phyloP scores from a whole-genome alignment of 1,140 invertebrate genomes.

The Apis laboriosa region DNA sequence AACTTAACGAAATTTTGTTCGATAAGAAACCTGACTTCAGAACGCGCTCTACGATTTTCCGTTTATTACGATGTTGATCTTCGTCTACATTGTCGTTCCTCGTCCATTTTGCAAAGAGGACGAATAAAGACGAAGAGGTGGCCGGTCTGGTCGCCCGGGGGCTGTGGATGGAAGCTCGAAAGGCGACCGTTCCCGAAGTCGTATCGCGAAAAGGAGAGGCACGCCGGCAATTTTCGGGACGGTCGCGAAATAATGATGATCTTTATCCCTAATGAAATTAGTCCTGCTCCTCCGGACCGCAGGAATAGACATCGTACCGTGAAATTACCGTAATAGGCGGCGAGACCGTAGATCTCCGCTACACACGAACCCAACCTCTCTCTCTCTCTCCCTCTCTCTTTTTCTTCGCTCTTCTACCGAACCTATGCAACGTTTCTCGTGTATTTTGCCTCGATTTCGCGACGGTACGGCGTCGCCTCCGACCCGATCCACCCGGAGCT shows the following conservation, averaged over 20 bases:
- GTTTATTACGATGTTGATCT: too few species aligned
- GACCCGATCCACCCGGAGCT: conserved; percentile 11
- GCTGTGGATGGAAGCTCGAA: conserved; percentile 37
- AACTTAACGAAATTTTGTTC: background rate
- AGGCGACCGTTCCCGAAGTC: conserved; percentile 34
- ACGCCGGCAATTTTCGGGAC: conserved; percentile 70
- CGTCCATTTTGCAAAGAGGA: background rate
- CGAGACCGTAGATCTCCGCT: conserved; percentile 55
- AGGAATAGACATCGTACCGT: conserved; percentile 73
- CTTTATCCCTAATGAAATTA: conserved; percentile 80
- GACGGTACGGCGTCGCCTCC: background rate
- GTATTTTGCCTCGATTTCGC: conserved; percentile 59
- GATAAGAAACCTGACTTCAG: background rate
- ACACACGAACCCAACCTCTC: conserved; percentile 25
- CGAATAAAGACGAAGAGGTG: conserved; percentile 19
- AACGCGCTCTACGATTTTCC: too few species aligned
- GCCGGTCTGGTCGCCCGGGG: conserved; percentile 15
- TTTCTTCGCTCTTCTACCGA: background rate
- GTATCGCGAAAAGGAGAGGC: conserved; percentile 63
- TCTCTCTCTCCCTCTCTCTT: background rate
- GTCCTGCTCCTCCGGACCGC: conserved; percentile 67
- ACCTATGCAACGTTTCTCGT: conserved; percentile 30
- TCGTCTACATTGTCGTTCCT: background rate
- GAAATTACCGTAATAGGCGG: conserved; percentile 76
- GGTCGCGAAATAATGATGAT: conserved; percentile 77